A percentile compares a stretch with the other conserved stretches of the same genome.
Evolutionary conservation across 2,113 vertebrate species (phyloP).

Genomic region (Tragelaphus buxtoni): DNA sequence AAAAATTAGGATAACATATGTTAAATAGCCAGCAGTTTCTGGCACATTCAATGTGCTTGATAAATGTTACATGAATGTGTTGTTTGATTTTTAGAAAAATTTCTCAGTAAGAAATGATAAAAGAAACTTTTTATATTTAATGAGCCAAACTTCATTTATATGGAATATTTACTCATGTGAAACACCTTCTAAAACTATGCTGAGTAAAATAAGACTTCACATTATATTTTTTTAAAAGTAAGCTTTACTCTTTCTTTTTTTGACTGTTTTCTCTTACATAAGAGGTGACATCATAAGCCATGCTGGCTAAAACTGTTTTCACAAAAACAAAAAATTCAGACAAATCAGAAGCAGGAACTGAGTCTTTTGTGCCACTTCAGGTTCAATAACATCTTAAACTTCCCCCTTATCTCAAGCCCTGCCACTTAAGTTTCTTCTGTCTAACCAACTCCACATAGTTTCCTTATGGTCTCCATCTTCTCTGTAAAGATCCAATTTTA

Average conservation of each 20-base stretch:
- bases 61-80: not conserved
- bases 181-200: not conserved
- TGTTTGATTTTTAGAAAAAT: constrained; percentile 6
- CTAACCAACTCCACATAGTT: not conserved
- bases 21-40: not conserved
- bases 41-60: not conserved
- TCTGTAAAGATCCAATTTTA: not conserved
- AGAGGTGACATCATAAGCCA: not conserved
- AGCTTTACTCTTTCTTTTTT: not conserved
- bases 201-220: not conserved
- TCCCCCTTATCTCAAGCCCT: not conserved
- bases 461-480: not conserved
- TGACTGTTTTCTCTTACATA: not conserved
- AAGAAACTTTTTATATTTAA: constrained; percentile 3
- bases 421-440: not conserved
- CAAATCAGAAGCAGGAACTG: not conserved
- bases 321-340: not conserved
- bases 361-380: not conserved
- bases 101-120: not conserved
- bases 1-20: not conserved
- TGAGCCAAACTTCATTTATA: not conserved
- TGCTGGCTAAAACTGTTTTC: not conserved
- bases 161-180: not conserved
- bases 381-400: not conserved
- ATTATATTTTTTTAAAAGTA: not conserved